These are phyloP conservation scores for Apeltes quadracus DNA, from an alignment of 2,113 vertebrate species.

Conservation along the genomic window DNA sequence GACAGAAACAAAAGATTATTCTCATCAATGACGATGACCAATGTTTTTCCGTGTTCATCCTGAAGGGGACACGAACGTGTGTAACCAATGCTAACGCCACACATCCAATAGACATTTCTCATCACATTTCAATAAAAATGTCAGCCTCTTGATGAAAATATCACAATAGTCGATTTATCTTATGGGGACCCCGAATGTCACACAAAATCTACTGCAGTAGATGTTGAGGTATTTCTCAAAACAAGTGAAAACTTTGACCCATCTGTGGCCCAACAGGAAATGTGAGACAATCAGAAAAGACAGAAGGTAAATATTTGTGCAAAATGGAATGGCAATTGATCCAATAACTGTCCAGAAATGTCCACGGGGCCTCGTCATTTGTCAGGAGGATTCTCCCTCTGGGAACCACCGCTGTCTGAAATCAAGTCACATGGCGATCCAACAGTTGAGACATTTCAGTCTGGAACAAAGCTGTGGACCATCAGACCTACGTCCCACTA, in stretches of 20 bases:
- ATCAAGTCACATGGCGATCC: background rate
- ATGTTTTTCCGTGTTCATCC: background rate
- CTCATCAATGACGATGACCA: background rate
- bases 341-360: background rate
- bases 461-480: background rate
- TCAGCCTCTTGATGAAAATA: background rate
- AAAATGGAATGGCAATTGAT: background rate
- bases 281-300: background rate
- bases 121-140: background rate
- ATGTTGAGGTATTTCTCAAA: background rate
- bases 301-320: too few relatives aligned
- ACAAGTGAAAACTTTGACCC: too few relatives aligned
- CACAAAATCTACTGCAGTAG: background rate
- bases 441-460: background rate
- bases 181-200: constrained; percentile 6
- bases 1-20: constrained; percentile 5
- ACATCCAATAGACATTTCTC: background rate
- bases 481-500: background rate
- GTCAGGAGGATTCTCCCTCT: background rate
- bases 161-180: background rate
- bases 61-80: background rate
- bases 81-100: background rate
- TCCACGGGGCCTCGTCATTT: background rate
- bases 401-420: background rate
- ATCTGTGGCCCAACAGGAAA: too few relatives aligned